Conservation (phyloP, 2,113 vertebrate genomes). For the Epinephelus lanceolatus region DNA sequence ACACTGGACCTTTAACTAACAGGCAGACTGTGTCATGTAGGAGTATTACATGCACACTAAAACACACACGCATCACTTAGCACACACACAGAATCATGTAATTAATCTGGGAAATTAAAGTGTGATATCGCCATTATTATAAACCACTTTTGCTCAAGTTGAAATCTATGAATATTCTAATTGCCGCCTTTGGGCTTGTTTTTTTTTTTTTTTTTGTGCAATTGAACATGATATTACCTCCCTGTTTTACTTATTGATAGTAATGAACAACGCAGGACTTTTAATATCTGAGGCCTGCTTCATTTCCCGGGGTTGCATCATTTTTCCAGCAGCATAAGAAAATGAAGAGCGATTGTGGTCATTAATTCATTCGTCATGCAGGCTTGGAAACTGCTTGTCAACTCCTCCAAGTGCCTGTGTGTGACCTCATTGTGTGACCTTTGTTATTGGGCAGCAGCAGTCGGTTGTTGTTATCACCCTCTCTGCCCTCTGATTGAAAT, state of each 20-base stretch:
- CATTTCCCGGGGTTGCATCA: slow-evolving; percentile 73
- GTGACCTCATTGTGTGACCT: slow-evolving; percentile 23
- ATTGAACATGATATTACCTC: slow-evolving; percentile 29
- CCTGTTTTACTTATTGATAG: slow-evolving; percentile 64
- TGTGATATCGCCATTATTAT: slow-evolving; percentile 43
- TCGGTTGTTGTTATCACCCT: background rate
- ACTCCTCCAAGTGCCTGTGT: background rate
- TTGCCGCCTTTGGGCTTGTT: slow-evolving; percentile 50
- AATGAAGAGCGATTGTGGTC: slow-evolving; percentile 28
- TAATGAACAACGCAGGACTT: slow-evolving; percentile 43
- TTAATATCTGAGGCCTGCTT: slow-evolving; percentile 43
- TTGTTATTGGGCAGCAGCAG: background rate
- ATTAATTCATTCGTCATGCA: slow-evolving; percentile 35
- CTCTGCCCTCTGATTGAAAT: background rate
- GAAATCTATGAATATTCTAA: slow-evolving; percentile 71
- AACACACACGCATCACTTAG: background rate
- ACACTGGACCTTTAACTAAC: no score
- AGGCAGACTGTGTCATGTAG: background rate
- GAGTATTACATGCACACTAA: background rate
- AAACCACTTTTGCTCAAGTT: slow-evolving; percentile 50
- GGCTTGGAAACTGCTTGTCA: slow-evolving; percentile 22
- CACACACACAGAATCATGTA: slow-evolving; percentile 12
- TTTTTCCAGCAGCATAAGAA: slow-evolving; percentile 46
- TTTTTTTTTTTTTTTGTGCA: slow-evolving; percentile 40
- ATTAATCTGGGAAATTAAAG: slow-evolving; percentile 61